These are phyloP conservation scores for Cyanistes caeruleus DNA, from an alignment of 2,113 vertebrate species.

Conservation along the genomic window DNA sequence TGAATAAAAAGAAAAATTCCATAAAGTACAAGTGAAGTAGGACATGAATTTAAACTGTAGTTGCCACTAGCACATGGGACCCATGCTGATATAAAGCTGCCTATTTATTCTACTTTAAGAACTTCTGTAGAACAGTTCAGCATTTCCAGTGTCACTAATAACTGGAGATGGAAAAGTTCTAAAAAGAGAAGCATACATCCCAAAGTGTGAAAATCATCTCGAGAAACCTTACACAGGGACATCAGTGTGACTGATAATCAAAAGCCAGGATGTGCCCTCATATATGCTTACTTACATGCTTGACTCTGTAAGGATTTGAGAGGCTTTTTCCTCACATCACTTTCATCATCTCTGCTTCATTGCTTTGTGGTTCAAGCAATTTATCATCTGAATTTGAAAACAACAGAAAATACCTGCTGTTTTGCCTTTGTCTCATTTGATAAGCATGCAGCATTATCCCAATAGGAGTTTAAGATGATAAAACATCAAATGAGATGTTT, in stretches of 20 bases:
- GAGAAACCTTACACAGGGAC: background rate
- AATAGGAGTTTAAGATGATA: slow-evolving; percentile 8
- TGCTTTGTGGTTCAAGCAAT: background rate
- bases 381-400: slow-evolving; percentile 37
- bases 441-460: background rate
- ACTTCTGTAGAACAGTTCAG: background rate
- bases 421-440: slow-evolving; percentile 21
- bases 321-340: background rate
- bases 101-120: background rate
- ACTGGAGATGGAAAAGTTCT: background rate
- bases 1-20: background rate
- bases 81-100: background rate
- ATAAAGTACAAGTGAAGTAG: background rate
- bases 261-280: background rate
- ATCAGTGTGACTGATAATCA: background rate
- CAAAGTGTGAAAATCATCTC: background rate
- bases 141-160: background rate
- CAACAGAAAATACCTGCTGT: background rate
- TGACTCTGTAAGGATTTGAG: background rate
- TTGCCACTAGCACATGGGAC: background rate
- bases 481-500: background rate
- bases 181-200: background rate
- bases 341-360: background rate
- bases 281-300: background rate
- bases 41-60: background rate